These are phyloP conservation scores for Acleris sparsana DNA, from an alignment of 2,888 invertebrate species.

Conservation along the genomic window DNA sequence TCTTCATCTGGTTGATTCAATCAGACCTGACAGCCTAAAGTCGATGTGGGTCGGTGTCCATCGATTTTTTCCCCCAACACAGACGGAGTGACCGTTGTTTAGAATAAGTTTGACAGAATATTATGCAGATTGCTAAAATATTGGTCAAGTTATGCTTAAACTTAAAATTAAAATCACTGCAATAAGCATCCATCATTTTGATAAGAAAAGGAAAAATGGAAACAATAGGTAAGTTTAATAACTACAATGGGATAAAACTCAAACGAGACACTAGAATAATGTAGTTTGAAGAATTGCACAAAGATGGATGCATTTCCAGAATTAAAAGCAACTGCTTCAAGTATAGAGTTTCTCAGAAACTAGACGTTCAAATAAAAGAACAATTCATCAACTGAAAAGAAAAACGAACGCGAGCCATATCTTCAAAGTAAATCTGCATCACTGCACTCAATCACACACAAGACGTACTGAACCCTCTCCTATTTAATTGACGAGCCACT, in stretches of 20 bases:
- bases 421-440: conserved; percentile 71
- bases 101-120: conserved; percentile 45
- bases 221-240: not conserved
- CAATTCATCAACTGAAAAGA: conserved; percentile 40
- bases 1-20: conserved; percentile 72
- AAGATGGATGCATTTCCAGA: conserved; percentile 27
- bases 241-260: no score
- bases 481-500: conserved; percentile 80
- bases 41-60: conserved; percentile 77
- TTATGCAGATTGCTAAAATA: conserved; percentile 18
- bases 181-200: no score
- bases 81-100: conserved; percentile 44
- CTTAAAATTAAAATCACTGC: no score
- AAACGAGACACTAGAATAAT: no score
- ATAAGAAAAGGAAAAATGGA: not conserved
- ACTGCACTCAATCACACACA: conserved; percentile 76
- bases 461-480: conserved; percentile 70
- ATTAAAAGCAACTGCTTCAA: conserved; percentile 17
- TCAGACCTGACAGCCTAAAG: conserved; percentile 81
- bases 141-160: no score
- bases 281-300: not conserved
- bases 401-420: conserved; percentile 48
- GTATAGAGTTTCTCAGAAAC: conserved; percentile 32
- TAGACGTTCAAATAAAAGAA: conserved; percentile 31
- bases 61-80: conserved; percentile 71